phyloP scores from a whole-genome alignment of 2,113 vertebrate species.

The Grallaria varia region DNA sequence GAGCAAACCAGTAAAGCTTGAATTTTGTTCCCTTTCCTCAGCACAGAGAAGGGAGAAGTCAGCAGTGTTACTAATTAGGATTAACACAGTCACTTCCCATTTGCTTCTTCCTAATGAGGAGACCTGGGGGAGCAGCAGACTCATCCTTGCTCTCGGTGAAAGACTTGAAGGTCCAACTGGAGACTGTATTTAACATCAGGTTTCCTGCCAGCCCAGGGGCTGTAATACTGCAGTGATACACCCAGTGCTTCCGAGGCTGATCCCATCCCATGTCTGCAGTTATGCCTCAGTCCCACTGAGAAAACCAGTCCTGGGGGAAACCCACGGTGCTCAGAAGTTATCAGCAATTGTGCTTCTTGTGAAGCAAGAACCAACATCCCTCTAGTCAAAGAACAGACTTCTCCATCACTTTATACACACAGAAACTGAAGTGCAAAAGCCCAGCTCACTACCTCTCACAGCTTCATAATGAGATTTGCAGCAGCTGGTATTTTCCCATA shows the following conservation, averaged over 20 bases:
- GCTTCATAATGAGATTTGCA: slow-evolving; percentile 24
- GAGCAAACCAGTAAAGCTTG: background rate
- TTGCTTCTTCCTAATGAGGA: background rate
- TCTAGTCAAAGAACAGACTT: background rate
- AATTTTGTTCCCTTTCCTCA: background rate
- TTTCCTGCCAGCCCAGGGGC: background rate
- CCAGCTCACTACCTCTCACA: background rate
- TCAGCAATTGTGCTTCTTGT: accelerated
- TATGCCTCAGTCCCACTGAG: background rate
- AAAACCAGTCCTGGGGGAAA: background rate
- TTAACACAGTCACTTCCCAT: background rate
- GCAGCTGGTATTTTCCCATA: background rate
- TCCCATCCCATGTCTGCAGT: background rate
- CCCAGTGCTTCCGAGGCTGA: background rate
- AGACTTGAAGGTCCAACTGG: background rate
- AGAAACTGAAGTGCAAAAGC: background rate
- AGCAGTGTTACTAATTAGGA: background rate
- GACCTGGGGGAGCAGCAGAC: background rate
- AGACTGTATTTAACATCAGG: background rate
- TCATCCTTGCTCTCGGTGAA: background rate
- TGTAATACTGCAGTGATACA: background rate
- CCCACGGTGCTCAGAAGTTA: background rate
- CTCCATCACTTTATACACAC: background rate
- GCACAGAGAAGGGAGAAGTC: background rate
- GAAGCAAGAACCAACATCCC: background rate